Conservation (phyloP, 1,140 invertebrate species). For the Drosophila parvula region DNA sequence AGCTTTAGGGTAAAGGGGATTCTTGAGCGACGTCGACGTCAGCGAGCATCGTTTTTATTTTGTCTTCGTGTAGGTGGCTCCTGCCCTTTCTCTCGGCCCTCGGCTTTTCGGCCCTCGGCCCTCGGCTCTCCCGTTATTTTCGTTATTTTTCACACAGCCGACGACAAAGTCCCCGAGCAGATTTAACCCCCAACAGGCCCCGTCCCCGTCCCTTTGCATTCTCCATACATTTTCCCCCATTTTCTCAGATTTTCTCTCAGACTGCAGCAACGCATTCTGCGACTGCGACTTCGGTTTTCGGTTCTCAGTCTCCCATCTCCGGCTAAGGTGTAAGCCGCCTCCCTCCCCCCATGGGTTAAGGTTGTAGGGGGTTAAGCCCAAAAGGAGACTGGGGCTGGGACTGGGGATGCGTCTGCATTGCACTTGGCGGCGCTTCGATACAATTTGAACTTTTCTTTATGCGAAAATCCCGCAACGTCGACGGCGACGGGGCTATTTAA, state of each 20-base stretch:
- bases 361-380: slow-evolving; percentile 8
- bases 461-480: slow-evolving; percentile 39
- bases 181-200: slow-evolving; percentile 1
- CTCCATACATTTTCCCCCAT: slow-evolving; percentile 10
- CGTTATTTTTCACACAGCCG: slow-evolving; percentile 27
- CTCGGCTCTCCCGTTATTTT: slow-evolving; percentile 32
- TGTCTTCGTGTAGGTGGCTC: slow-evolving; percentile 59
- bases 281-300: slow-evolving; percentile 34
- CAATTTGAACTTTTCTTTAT: slow-evolving; percentile 80
- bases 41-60: slow-evolving; percentile 16
- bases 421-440: slow-evolving; percentile 70
- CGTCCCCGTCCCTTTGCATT: not conserved
- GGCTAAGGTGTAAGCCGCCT: slow-evolving; percentile 26
- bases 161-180: slow-evolving; percentile 38
- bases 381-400: not conserved
- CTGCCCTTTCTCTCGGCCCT: slow-evolving; percentile 9
- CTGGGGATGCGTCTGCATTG: slow-evolving; percentile 32
- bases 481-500: slow-evolving; percentile 15
- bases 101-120: slow-evolving; percentile 13
- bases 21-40: not conserved
- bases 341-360: slow-evolving; percentile 25
- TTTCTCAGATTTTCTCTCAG: slow-evolving; percentile 36
- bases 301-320: slow-evolving; percentile 7
- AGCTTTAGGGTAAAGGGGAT: not conserved
- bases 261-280: slow-evolving; percentile 48